Percentiles rank a stretch among this genome's conserved stretches.
Evolutionary conservation across 2,113 vertebrate species (phyloP).

Genomic region (Nesoenas mayeri): DNA sequence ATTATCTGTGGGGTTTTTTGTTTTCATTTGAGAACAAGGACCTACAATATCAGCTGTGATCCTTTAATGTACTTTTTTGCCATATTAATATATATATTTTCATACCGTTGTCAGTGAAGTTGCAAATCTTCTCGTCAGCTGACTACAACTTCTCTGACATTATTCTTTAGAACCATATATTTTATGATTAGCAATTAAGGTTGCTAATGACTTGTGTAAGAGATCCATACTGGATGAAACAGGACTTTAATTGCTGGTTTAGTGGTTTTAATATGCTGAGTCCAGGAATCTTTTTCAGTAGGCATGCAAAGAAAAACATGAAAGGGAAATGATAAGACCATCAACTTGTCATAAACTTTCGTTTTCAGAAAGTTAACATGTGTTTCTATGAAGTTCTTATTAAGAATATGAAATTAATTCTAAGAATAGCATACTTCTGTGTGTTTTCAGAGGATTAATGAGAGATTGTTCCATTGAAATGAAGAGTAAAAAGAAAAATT

Average conservation of each 20-base stretch:
- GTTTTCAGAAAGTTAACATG: constrained; percentile 18
- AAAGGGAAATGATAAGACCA: constrained; percentile 38
- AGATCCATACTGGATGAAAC: background rate
- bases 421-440: background rate
- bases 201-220: background rate
- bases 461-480: background rate
- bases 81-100: background rate
- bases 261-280: constrained; percentile 34
- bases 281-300: constrained; percentile 42
- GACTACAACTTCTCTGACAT: background rate
- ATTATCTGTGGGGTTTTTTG: background rate
- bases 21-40: background rate
- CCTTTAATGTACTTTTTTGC: background rate
- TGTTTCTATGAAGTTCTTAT: constrained; percentile 32
- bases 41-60: background rate
- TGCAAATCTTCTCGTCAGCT: background rate
- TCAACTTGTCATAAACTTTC: constrained; percentile 27
- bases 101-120: background rate
- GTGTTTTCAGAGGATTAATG: constrained; percentile 26
- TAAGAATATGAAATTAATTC: constrained; percentile 52
- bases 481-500: background rate
- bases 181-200: constrained; percentile 28
- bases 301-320: constrained; percentile 48
- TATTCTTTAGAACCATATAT: constrained; percentile 8
- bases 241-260: background rate